Conservation (phyloP, 1,140 invertebrate genomes). For the Bombus huntii region DNA sequence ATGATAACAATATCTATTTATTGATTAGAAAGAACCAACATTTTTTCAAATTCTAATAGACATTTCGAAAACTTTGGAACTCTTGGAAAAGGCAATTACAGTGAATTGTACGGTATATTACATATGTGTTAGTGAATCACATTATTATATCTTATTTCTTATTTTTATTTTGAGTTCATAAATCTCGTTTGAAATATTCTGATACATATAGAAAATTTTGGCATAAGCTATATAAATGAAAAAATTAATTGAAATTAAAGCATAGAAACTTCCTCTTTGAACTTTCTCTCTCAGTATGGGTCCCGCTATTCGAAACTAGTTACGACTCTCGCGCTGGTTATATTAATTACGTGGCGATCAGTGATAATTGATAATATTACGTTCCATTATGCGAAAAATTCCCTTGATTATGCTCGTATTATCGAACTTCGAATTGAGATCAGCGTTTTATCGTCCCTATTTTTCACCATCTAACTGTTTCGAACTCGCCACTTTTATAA, state of each 20-base stretch:
- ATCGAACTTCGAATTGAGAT: not conserved
- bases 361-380: not conserved
- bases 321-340: not conserved
- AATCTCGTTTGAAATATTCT: not conserved
- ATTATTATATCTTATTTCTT: too few relatives aligned
- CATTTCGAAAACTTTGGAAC: too few relatives aligned
- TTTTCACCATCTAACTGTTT: not conserved
- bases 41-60: too few relatives aligned
- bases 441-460: not conserved
- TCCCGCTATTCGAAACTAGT: not conserved
- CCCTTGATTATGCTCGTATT: not conserved
- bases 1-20: too few relatives aligned
- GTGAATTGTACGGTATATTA: too few relatives aligned
- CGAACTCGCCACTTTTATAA: not conserved
- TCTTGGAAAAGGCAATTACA: too few relatives aligned
- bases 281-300: not conserved
- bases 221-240: not conserved
- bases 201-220: not conserved
- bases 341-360: constrained; percentile 1
- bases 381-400: not conserved
- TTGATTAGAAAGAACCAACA: too few relatives aligned
- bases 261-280: not conserved
- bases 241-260: not conserved
- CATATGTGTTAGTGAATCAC: too few relatives aligned
- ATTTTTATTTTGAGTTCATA: not conserved